phyloP scores from a whole-genome alignment of 2,797 vertebrate species.

The Pangasius krempfi region DNA sequence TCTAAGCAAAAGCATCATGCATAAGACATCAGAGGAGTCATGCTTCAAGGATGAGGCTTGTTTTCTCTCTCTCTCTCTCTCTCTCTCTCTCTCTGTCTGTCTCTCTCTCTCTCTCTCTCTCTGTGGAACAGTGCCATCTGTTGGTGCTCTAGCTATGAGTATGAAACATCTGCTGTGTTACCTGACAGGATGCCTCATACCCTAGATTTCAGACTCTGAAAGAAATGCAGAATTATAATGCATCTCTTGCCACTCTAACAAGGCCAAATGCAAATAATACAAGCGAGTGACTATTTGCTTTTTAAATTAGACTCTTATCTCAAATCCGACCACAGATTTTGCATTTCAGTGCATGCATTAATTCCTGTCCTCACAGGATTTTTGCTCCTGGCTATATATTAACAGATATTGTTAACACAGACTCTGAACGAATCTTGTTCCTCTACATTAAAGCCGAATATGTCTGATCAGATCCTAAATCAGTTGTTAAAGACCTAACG shows the following conservation, averaged over 20 bases:
- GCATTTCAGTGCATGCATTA: too few relatives aligned
- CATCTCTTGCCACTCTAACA: not conserved
- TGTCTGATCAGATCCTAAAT: constrained; percentile 34
- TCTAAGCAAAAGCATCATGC: constrained; percentile 19
- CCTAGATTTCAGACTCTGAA: not conserved
- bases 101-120: not conserved
- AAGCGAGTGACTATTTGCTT: not conserved
- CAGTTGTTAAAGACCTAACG: constrained; percentile 32
- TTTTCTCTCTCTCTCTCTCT: not conserved
- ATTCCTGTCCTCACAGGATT: not conserved
- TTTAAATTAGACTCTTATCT: not conserved
- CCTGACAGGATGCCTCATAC: not conserved
- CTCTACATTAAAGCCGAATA: not conserved
- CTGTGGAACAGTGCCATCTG: constrained; percentile 60
- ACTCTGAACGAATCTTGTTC: not conserved
- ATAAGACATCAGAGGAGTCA: constrained; percentile 7
- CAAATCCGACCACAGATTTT: not conserved
- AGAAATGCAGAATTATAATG: not conserved
- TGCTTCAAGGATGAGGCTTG: not conserved
- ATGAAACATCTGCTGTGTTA: not conserved
- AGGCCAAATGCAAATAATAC: not conserved
- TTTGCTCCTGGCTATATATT: not conserved
- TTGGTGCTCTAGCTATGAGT: constrained; percentile 6
- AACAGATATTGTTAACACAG: not conserved
- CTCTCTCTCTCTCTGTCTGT: too few relatives aligned